Evolutionary conservation across 2,888 invertebrate genomes (phyloP), one percentile per base, ranked within the genome.

Genomic region (Pseudococcus jackbeardsleyi): DNA sequence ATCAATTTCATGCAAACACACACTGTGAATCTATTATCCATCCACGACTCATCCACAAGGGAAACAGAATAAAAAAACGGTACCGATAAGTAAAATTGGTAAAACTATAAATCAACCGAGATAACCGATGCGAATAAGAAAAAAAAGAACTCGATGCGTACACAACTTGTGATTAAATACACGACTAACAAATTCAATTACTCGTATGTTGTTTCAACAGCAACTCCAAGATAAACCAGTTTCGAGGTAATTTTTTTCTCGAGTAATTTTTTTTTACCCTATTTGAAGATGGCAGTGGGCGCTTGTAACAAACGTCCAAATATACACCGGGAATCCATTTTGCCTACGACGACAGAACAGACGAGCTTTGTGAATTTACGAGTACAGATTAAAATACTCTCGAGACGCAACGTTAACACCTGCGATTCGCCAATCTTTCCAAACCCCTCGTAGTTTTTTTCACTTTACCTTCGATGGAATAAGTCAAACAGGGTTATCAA

Each of bases 181-280:
- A 11, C 68, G 68, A 72, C 68, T 12, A 72, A 72, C 26, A 72
- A 72, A 72, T 72, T 72, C 68, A 72, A 72, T 72, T 72, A 72
- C 68, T 72, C 68, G 68, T 72, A 59, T 11, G 33, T 72, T 72
- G 68, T 72, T 72, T 72, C 68, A 33, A 22, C 6, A 59, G 19
- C 22, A 54, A 22, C 22, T 64, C 15, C 6, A 22, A 64, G 54
- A 54, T 33, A 72, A 72, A 72, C 68, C 68, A 72, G 68, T 72
- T 72, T 33, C 33, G 22, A 22, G 22, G 68, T 33, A 22, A 72
- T 72, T 72, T 26, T 72, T 72, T 33, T 33, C 68, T 26, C 68
- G 26, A 72, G 6, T 33, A 33, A 5, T 72, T 26, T 26, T 72
- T 72, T 72, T 33, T 33, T 33, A 72, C 68, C 68, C 68, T 59